Base-by-base conservation (phyloP, 2,888 invertebrate species). In the Lypha dubia region DNA sequence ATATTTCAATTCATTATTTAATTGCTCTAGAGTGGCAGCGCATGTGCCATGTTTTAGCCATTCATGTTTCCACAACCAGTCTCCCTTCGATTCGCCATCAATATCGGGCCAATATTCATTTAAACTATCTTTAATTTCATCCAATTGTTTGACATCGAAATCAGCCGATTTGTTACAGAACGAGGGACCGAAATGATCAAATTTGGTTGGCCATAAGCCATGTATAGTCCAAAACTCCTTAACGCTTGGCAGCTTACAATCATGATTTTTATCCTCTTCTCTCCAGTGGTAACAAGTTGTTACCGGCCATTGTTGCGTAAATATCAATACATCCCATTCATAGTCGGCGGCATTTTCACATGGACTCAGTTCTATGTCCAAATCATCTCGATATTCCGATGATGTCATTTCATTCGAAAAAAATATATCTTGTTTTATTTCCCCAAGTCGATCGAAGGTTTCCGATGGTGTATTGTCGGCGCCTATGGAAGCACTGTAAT, bases 41-140 rank as follows among this genome's bases (percentile, higher is more conserved):
- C 97, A 97, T 0, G 96, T 96, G 2, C 97, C 97, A 90, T 97
- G 97, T 88, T 97, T 97, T 0, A 93, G 90, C 97, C 97, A 97
- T 90, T 97, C 97, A 88, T 97, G 96, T 79, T 94, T 93, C 96
- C 96, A 97, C 24, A 97, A 93, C 11, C 94, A 93, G 87, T 95
- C 92, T 0, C 88, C 80, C 0, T 87, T 68, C 0, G 86, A 83
- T 38, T 87, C 87, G 0, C 87, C 94, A 90, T 96, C 95, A 76
- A 97, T 93, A 88, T 96, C 96, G 0, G 94, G 94, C 97, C 97
- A 97, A 86, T 93, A 94, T 56, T 93, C 91, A 82, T 94, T 92
- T 79, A 96, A 88, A 49, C 94, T 91, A 5, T 90, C 87, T 87
- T 94, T 93, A 70, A 97, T 94, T 0, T 94, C 93, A 28, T 92